These are phyloP conservation scores for Pegoplata infirma DNA, from an alignment of 2,888 invertebrate genomes.

Conservation along the genomic window DNA sequence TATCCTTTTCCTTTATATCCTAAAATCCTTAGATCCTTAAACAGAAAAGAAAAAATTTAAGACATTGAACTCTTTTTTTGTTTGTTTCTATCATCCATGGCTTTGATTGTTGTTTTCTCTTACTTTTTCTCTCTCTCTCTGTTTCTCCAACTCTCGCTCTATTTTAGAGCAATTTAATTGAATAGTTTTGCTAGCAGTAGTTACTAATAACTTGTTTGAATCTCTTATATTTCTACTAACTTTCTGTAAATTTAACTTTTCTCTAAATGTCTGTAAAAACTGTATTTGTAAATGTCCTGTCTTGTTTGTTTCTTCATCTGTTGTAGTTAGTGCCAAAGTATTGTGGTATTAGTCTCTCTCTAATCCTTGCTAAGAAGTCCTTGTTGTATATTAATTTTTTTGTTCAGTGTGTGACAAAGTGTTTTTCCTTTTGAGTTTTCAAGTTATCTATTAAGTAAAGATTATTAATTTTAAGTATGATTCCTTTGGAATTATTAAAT, in stretches of 20 bases:
- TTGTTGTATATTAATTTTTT: background rate
- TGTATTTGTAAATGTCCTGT: background rate
- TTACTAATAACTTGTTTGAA: background rate
- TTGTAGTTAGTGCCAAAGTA: background rate
- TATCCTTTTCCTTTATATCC: background rate
- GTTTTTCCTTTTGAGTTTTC: conserved; percentile 5
- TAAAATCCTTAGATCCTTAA: conserved; percentile 3
- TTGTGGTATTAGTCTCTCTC: too few relatives aligned
- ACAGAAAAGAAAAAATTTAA: conserved; percentile 19
- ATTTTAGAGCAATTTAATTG: background rate
- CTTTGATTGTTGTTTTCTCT: conserved; percentile 52
- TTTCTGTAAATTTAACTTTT: too few relatives aligned
- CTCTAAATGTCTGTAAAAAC: background rate
- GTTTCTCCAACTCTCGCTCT: background rate
- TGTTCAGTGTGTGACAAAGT: background rate
- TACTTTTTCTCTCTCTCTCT: conserved; percentile 23
- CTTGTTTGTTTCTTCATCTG: background rate
- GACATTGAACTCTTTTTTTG: conserved; percentile 1
- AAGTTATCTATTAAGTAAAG: background rate
- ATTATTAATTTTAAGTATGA: background rate
- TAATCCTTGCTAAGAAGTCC: background rate
- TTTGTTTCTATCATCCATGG: conserved; percentile 17
- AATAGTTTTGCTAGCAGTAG: too few relatives aligned
- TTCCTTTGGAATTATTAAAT: background rate
- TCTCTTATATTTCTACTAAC: background rate